Evolutionary conservation across 2,113 vertebrate genomes (phyloP).

Genomic region (Rhinoptilus africanus): DNA sequence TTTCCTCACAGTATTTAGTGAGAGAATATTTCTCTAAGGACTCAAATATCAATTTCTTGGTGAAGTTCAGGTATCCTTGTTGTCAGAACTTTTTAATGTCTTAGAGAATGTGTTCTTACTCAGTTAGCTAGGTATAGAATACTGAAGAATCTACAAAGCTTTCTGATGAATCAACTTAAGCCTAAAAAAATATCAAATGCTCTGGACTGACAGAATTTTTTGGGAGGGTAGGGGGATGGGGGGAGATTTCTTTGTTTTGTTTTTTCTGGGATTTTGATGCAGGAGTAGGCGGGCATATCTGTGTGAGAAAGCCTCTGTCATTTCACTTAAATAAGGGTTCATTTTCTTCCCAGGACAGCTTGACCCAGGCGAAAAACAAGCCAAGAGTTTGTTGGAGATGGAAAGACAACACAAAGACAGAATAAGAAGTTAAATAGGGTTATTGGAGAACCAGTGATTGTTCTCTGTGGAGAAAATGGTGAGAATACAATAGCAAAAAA

Average conservation of each 20-base stretch:
- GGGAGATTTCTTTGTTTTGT: not conserved
- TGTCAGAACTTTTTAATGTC: not conserved
- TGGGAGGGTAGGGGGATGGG: not conserved
- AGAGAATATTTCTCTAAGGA: not conserved
- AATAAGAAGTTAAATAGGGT: not conserved
- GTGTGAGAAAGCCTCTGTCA: not conserved
- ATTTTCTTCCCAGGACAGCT: not conserved
- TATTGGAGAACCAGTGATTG: not conserved
- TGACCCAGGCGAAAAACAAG: not conserved
- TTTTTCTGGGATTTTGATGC: not conserved
- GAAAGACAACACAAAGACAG: not conserved
- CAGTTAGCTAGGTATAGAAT: not conserved
- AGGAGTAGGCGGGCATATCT: not conserved
- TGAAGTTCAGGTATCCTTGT: not conserved
- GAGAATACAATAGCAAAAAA: not conserved
- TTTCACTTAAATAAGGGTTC: not conserved
- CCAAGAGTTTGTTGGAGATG: not conserved
- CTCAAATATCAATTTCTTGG: not conserved
- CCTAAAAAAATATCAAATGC: not conserved
- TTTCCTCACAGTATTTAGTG: not conserved
- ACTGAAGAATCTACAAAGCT: not conserved
- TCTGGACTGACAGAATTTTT: no score
- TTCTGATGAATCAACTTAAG: not conserved
- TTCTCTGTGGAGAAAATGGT: not conserved
- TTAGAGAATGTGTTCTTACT: not conserved